Base-by-base conservation (phyloP, 2,888 invertebrate species). In the Prosopocoilus inquinatus region DNA sequence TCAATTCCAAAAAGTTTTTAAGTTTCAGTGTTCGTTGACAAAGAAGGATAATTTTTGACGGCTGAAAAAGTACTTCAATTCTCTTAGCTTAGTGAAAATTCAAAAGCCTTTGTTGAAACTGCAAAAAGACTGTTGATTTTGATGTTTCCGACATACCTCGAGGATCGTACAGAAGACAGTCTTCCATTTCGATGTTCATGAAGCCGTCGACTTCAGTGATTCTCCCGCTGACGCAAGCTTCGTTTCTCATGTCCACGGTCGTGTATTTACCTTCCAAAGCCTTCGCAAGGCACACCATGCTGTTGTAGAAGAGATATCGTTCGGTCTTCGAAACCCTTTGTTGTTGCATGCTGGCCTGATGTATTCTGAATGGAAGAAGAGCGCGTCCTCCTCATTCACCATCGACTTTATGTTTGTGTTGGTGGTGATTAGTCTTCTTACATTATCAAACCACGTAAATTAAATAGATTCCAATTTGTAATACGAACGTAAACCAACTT, bases 151-250 rank as follows among this genome's bases (percentile, higher is more conserved):
- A 44, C 2, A 11, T 64, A 70, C 85, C 86, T 75, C 80, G 79
- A 2, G 83, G 78, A 74, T 88, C 84, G 67, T 82, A 83, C 70
- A 82, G 87, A 13, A 85, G 73, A 53, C 82, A 85, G 71, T 87
- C 81, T 61, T 74, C 75, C 76, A 89, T 79, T 57, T 84, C 80
- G 50, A 88, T 74, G 66, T 89, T 89, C 88, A 89, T 88, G 65
- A 68, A 84, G 53, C 86, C 88, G 77, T 89, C 88, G 3, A 86
- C 84, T 53, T 78, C 71, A n/a, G 73, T 73, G 45, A 88, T 75
- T 62, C 75, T 75, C 41, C 89, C 89, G 68, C 82, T 82, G 34
- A 88, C 78, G 67, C 79, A 82, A 1, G 83, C 75, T 68, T 88
- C 88, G 73, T 88, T 85, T 63, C 86, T 77, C 44, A 89, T 76